A percentile compares a stretch with the other conserved stretches of the same genome.
phyloP scores from a whole-genome alignment of 1,140 invertebrate genomes.

The Heliothis subflexa region DNA sequence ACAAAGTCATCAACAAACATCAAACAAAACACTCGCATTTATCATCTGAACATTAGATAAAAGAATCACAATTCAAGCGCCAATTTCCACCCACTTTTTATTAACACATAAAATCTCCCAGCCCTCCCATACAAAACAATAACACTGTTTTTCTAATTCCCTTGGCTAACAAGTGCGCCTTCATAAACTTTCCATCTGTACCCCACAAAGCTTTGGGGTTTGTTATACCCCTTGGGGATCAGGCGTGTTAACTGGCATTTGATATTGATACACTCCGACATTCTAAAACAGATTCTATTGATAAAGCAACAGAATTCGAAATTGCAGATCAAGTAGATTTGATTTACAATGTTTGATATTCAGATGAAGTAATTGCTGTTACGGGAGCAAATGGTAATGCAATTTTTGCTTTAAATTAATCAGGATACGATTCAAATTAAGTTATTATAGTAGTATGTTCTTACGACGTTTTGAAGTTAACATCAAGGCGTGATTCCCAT shows the following conservation, averaged over 20 bases:
- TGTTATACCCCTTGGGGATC: slow-evolving; percentile 68
- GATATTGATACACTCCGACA: slow-evolving; percentile 61
- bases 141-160: slow-evolving; percentile 79
- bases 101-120: slow-evolving; percentile 78
- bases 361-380: slow-evolving; percentile 55
- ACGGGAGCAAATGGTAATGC: neutral
- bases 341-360: slow-evolving; percentile 53
- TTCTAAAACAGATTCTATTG: slow-evolving; percentile 37
- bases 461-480: slow-evolving; percentile 54
- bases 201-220: slow-evolving; percentile 78
- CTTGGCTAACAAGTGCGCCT: slow-evolving; percentile 76
- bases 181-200: slow-evolving; percentile 78
- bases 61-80: slow-evolving; percentile 51
- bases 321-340: slow-evolving; percentile 28
- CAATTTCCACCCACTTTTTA: slow-evolving; percentile 76
- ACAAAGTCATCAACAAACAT: slow-evolving; percentile 2
- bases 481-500: slow-evolving; percentile 78
- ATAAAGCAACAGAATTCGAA: slow-evolving; percentile 44
- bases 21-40: slow-evolving; percentile 58
- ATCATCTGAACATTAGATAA: slow-evolving; percentile 65
- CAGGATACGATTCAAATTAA: slow-evolving; percentile 46
- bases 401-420: slow-evolving; percentile 46
- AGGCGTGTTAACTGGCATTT: slow-evolving; percentile 70
- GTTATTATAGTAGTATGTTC: neutral
- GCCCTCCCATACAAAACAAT: slow-evolving; percentile 72